These are phyloP conservation scores for Gavialis gangeticus DNA, from an alignment of 2,113 vertebrate species.

Conservation along the genomic window DNA sequence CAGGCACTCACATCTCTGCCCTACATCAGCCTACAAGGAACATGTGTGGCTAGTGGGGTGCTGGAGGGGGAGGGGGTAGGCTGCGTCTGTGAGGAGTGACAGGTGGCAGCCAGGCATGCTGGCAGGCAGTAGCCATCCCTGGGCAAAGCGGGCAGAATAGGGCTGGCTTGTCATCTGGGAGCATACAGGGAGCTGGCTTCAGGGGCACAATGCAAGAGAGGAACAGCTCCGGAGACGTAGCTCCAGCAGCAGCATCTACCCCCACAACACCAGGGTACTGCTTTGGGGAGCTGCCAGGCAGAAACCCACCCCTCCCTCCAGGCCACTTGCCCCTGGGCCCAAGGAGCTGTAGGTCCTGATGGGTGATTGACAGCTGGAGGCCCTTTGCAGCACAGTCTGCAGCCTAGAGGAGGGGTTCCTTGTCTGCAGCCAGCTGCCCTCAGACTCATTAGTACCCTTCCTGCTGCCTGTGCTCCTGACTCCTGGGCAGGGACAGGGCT, in stretches of 20 bases:
- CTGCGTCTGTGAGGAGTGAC: not conserved
- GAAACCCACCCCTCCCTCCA: slow-evolving; percentile 2
- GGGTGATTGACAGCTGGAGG: no score
- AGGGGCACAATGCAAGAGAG: not conserved
- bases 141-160: fast-evolving
- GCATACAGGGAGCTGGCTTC: not conserved
- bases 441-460: no score
- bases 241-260: no score
- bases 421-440: no score
- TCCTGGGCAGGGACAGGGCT: no score
- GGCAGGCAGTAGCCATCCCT: not conserved
- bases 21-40: not conserved
- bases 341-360: no score
- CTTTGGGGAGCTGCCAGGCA: slow-evolving; percentile 19
- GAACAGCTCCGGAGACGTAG: fast-evolving
- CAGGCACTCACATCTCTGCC: no score
- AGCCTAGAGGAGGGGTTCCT: no score
- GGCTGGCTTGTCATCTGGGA: not conserved
- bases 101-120: not conserved
- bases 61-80: not conserved
- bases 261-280: no score
- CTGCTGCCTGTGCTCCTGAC: no score
- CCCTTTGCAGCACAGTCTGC: no score
- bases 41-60: not conserved
- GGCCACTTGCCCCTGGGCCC: no score